These are phyloP conservation scores for Tenthredo scrophulariae DNA, from an alignment of 2,888 invertebrate genomes.

Conservation along the genomic window DNA sequence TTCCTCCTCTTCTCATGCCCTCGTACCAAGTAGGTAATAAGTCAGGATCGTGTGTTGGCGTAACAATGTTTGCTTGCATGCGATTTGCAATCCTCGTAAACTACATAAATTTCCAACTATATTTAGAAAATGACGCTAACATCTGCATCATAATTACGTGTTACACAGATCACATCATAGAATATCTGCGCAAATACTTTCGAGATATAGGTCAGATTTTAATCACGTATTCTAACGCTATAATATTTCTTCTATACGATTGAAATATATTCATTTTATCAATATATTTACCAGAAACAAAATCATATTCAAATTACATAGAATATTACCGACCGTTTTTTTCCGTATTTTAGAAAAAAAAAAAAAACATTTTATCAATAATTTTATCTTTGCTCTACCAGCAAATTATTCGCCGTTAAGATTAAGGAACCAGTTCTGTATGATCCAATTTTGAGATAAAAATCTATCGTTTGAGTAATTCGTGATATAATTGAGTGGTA, in stretches of 20 bases:
- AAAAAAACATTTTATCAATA: no score
- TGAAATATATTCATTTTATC: neutral
- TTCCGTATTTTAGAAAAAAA: no score
- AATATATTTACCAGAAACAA: neutral
- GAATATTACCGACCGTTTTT: neutral
- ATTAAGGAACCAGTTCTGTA: neutral
- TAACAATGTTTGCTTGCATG: conserved; percentile 26
- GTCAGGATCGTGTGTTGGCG: conserved; percentile 20
- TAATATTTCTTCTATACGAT: neutral
- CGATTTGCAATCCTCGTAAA: conserved; percentile 23
- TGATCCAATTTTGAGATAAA: neutral
- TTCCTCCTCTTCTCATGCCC: conserved; percentile 12
- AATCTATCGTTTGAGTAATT: neutral
- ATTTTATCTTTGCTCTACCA: neutral
- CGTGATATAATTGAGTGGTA: conserved; percentile 2
- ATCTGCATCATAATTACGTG: conserved; percentile 41
- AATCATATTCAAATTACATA: neutral
- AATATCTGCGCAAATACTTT: conserved; percentile 51
- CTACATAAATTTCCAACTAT: conserved; percentile 44
- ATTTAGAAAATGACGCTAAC: conserved; percentile 49
- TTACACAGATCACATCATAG: conserved; percentile 16
- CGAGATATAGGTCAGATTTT: conserved; percentile 49
- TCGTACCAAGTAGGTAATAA: neutral
- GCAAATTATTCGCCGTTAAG: neutral
- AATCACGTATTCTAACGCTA: conserved; percentile 8